Evolutionary conservation across 2,888 invertebrate genomes (phyloP).

Genomic region (Cheilosia vernalis): DNA sequence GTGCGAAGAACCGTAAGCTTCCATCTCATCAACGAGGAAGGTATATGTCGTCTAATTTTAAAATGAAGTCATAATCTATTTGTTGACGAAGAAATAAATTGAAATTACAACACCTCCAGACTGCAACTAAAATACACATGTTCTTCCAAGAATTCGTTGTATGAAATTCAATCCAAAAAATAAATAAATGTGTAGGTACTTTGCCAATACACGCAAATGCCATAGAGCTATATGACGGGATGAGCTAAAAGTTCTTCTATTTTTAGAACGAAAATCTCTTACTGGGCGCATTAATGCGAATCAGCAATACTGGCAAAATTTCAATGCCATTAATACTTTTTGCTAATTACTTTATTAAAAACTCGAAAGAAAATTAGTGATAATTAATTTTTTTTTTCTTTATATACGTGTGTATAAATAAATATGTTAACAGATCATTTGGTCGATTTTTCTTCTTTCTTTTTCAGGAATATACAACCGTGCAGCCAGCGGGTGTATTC

Average conservation of each 20-base stretch:
- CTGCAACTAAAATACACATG: not conserved
- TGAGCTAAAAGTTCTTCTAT: constrained; percentile 12
- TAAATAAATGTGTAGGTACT: no score
- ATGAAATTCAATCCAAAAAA: not conserved
- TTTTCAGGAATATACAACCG: constrained; percentile 11
- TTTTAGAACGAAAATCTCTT: constrained; percentile 19
- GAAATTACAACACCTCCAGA: not conserved
- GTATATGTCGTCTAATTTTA: not conserved
- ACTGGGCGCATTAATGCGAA: not conserved
- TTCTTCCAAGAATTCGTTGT: not conserved
- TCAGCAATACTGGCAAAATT: constrained; percentile 15
- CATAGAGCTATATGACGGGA: not conserved
- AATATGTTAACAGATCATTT: not conserved
- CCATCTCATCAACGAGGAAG: not conserved
- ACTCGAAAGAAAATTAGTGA: constrained; percentile 4
- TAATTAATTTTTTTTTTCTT: constrained; percentile 4
- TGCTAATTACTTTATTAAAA: constrained; percentile 12
- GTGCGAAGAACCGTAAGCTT: constrained; percentile 1
- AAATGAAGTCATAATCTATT: constrained; percentile 13
- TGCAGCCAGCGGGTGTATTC: not conserved
- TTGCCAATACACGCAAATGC: not conserved
- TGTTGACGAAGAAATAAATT: not conserved
- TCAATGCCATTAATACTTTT: constrained; percentile 21
- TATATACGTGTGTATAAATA: not conserved
- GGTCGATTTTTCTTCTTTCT: not conserved